phyloP scores from a whole-genome alignment of 2,113 vertebrate species.

The Empidonax alnorum region DNA sequence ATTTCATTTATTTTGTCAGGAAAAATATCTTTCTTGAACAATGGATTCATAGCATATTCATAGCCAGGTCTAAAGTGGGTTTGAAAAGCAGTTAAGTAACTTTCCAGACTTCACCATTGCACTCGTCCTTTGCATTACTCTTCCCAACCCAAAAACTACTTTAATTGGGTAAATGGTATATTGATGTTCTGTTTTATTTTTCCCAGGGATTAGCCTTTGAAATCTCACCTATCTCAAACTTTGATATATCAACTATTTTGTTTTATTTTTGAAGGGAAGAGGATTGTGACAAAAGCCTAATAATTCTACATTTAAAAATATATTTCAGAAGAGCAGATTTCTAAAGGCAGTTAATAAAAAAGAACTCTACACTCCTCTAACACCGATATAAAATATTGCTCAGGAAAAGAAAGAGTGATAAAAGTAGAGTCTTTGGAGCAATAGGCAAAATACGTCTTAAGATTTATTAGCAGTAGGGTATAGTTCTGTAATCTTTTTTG shows the following conservation, averaged over 20 bases:
- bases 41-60: conserved; percentile 43
- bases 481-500: not conserved
- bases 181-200: conserved; percentile 7
- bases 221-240: not conserved
- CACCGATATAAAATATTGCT: conserved; percentile 9
- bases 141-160: not conserved
- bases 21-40: conserved; percentile 38
- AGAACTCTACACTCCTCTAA: not conserved
- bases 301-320: not conserved
- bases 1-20: conserved; percentile 44
- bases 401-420: not conserved
- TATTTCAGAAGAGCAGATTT: not conserved
- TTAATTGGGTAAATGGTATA: not conserved
- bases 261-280: conserved; percentile 5
- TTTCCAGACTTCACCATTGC: conserved; percentile 13
- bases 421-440: not conserved
- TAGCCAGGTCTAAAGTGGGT: conserved; percentile 24
- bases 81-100: conserved; percentile 45
- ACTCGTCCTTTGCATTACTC: not conserved
- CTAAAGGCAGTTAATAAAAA: not conserved
- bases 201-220: not conserved
- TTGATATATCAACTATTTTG: not conserved
- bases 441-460: not conserved
- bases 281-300: not conserved
- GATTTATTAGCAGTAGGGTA: not conserved